phyloP scores from a whole-genome alignment of 2,888 invertebrate species.

The Oasisia sp. region DNA sequence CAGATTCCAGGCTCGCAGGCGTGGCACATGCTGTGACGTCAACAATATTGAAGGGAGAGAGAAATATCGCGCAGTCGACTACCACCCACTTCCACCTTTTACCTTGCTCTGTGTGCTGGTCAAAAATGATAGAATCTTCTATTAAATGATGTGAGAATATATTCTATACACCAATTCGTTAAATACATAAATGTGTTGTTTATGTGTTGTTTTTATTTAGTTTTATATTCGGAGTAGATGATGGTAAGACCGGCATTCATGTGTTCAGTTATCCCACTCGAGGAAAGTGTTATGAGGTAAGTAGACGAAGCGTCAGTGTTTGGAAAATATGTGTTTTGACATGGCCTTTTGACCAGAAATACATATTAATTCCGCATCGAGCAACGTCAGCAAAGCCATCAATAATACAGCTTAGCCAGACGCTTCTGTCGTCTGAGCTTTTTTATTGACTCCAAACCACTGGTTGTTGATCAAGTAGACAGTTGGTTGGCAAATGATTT shows the following conservation, averaged over 20 bases:
- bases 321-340: neutral
- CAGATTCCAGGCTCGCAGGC: neutral
- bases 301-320: neutral
- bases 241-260: neutral
- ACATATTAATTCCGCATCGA: neutral
- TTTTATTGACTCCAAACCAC: no score
- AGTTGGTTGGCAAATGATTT: no score
- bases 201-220: neutral
- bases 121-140: neutral
- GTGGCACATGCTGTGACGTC: neutral
- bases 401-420: no score
- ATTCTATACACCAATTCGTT: conserved; percentile 3
- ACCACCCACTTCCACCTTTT: neutral
- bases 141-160: conserved; percentile 3
- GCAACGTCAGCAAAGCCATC: neutral
- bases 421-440: no score
- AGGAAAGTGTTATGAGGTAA: neutral
- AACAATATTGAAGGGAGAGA: neutral
- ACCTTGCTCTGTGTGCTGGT: neutral
- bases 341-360: neutral
- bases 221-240: neutral
- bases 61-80: neutral
- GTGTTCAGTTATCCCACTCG: neutral
- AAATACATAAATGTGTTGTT: neutral
- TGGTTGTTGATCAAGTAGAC: no score